These are phyloP conservation scores for Microdon myrmicae DNA, from an alignment of 2,888 invertebrate genomes.

Conservation along the genomic window DNA sequence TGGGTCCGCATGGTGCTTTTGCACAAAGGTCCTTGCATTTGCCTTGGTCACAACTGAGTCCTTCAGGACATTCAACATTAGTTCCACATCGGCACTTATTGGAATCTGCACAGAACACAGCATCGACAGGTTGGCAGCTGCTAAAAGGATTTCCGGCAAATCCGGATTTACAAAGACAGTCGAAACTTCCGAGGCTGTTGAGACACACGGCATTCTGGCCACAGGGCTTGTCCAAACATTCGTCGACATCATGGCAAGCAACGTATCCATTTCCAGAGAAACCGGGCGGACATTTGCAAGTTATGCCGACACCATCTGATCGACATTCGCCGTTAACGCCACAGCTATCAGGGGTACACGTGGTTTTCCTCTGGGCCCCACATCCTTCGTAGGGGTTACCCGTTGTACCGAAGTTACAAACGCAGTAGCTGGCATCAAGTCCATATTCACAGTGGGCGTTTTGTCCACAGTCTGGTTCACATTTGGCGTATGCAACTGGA, in stretches of 20 bases:
- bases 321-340: conserved; percentile 84
- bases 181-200: conserved; percentile 88
- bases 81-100: conserved; percentile 76
- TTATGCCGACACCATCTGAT: conserved; percentile 77
- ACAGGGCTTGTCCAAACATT: conserved; percentile 82
- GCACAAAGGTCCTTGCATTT: conserved; percentile 83
- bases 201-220: conserved; percentile 89
- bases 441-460: conserved; percentile 91
- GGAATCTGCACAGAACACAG: conserved; percentile 77
- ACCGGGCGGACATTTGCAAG: conserved; percentile 85
- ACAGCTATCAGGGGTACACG: conserved; percentile 78
- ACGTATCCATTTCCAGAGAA: conserved; percentile 89
- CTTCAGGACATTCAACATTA: conserved; percentile 79
- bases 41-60: conserved; percentile 78
- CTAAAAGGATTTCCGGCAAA: conserved; percentile 89
- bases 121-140: conserved; percentile 78
- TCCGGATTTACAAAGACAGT: conserved; percentile 87
- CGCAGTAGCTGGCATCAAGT: conserved; percentile 76
- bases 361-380: conserved; percentile 75
- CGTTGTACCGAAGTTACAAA: conserved; percentile 83
- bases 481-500: conserved; percentile 81
- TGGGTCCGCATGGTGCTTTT: conserved; percentile 80
- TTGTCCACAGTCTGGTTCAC: conserved; percentile 81
- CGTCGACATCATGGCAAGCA: conserved; percentile 84
- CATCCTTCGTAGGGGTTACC: conserved; percentile 91